Evolutionary conservation across 2,113 vertebrate species (phyloP), one percentile per base, ranked within the genome.

Genomic region (Ancistrus triradiatus): DNA sequence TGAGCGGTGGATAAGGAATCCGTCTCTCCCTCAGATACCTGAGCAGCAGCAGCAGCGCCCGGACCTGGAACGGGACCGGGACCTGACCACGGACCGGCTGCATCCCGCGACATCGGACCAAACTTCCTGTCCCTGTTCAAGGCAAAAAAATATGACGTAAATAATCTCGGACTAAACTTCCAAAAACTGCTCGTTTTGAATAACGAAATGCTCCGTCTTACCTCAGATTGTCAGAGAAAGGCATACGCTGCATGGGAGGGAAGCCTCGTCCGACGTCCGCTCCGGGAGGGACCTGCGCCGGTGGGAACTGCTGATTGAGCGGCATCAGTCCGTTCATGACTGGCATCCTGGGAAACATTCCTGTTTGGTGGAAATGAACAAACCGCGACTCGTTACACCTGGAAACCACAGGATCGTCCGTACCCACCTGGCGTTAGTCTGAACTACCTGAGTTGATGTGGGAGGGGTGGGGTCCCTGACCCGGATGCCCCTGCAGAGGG

Each of bases 311-410:
- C 69, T 92, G 84, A 69, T 70, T 88, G 66, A 90, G 87, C 75
- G 89, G 92, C 72, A 96, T 92, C 74, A 97, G 83, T 51, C 95
- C 95, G 51, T 98, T 98, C 81, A 94, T 90, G 75, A 94, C 86
- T 21, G 93, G 92, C 75, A 95, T 91, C 77, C 94, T 88, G 62
- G 93, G 89, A 85, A 96, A 97, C 0, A 88, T 79, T 67, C 89
- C 93, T 96, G 74, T 14, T 77, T 2, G 35, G 59, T 7, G 53
- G 1, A 63, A 7, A 31, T 4, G 14, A 14, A 42, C 27, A 31
- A n/a, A n/a, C n/a, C n/a, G n/a, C n/a, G n/a, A n/a, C n/a, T n/a
- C n/a, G n/a, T n/a, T n/a, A n/a, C n/a, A n/a, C n/a, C n/a, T n/a
- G n/a, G n/a, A n/a, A n/a, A n/a, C n/a, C n/a, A n/a, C n/a, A n/a